Percentiles rank a stretch among this genome's conserved stretches.
These are phyloP conservation scores for Anas platyrhynchos DNA, from an alignment of 2,113 vertebrate genomes.

Conservation along the genomic window DNA sequence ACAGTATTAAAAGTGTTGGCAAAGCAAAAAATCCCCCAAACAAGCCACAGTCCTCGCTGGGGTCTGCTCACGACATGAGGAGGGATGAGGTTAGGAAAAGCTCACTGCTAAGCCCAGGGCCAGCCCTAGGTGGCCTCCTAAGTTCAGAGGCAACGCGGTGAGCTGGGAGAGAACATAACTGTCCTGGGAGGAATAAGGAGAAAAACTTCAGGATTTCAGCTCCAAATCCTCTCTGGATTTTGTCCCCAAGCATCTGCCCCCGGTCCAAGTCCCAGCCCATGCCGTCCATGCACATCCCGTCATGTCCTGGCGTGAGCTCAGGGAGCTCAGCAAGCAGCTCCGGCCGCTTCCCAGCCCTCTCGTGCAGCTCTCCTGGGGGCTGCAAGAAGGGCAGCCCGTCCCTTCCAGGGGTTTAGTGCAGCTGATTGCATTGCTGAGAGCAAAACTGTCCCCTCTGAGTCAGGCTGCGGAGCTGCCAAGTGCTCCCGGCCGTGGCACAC, in stretches of 20 bases:
- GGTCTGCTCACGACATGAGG: fast-evolving
- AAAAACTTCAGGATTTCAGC: not conserved
- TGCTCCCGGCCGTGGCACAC: not conserved
- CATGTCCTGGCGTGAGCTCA: no score
- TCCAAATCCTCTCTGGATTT: not conserved
- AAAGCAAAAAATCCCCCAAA: not conserved
- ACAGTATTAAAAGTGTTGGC: fast-evolving
- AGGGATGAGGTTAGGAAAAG: fast-evolving
- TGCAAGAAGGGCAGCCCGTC: not conserved
- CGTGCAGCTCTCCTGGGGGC: not conserved
- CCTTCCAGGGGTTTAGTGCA: not conserved
- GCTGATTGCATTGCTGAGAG: not conserved
- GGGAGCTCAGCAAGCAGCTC: no score
- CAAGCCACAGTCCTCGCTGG: not conserved
- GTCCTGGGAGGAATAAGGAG: fast-evolving
- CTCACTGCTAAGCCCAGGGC: not conserved
- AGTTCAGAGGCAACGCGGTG: not conserved
- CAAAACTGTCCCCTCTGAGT: not conserved
- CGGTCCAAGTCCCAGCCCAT: not conserved
- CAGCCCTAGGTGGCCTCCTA: constrained; percentile 33
- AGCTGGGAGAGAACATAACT: not conserved
- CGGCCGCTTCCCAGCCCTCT: fast-evolving
- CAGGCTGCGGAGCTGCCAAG: not conserved
- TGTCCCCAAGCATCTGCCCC: not conserved
- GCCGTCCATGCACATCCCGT: no score